phyloP scores from a whole-genome alignment of 2,888 invertebrate species.

The Sepioteuthis lessoniana region DNA sequence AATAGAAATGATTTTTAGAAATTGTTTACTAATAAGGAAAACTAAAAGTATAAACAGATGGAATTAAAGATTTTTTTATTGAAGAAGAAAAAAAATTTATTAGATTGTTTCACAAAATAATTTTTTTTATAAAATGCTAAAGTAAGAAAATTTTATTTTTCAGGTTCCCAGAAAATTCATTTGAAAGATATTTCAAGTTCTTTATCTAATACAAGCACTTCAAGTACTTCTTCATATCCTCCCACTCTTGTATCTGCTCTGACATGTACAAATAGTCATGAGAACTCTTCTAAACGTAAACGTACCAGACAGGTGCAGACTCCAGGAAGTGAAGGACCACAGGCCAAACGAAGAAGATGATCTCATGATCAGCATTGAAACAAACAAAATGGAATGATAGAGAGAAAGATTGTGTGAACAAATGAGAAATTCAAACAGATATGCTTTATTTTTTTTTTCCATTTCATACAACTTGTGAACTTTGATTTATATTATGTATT shows the following conservation, averaged over 20 bases:
- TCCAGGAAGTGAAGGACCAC: conserved; percentile 61
- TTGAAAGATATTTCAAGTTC: conserved; percentile 44
- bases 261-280: conserved; percentile 56
- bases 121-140: background rate
- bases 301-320: conserved; percentile 61
- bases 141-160: no score
- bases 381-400: background rate
- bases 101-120: background rate
- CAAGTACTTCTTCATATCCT: background rate
- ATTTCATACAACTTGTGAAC: background rate
- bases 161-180: conserved; percentile 43
- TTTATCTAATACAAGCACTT: conserved; percentile 44
- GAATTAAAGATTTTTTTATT: background rate
- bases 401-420: background rate
- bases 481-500: background rate
- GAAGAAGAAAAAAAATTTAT: background rate
- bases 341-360: conserved; percentile 64
- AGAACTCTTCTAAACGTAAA: conserved; percentile 67
- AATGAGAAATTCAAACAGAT: background rate
- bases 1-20: no score
- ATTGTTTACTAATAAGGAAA: no score
- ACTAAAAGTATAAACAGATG: background rate
- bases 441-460: background rate
- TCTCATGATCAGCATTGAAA: background rate
- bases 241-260: conserved; percentile 35